phyloP scores from a whole-genome alignment of 2,888 invertebrate species.

The Drosophila monieri region DNA sequence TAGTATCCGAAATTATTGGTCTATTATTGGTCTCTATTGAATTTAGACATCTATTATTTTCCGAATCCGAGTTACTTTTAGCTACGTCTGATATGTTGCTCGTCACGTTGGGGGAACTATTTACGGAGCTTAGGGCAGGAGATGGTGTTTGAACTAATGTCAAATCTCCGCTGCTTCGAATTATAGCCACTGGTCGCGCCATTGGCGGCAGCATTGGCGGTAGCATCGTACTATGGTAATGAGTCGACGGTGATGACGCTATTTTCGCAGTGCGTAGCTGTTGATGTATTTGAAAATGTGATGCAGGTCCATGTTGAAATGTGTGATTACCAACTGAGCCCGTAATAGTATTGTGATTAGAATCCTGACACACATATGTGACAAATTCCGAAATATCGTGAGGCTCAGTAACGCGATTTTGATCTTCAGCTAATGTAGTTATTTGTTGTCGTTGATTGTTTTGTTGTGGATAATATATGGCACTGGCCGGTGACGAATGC shows the following conservation, averaged over 20 bases:
- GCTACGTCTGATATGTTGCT: constrained; percentile 62
- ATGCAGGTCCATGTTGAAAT: constrained; percentile 58
- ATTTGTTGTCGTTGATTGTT: constrained; percentile 72
- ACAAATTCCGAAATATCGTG: constrained; percentile 98
- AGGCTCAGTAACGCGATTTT: constrained; percentile 83
- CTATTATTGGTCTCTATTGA: constrained; percentile 55
- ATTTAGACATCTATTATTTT: constrained; percentile 37
- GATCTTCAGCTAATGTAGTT: constrained; percentile 58
- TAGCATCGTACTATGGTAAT: constrained; percentile 91
- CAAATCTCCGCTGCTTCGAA: constrained; percentile 92
- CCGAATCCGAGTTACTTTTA: constrained; percentile 47
- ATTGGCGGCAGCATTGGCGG: constrained; percentile 98
- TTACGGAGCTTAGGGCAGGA: constrained; percentile 86
- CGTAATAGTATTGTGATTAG: constrained; percentile 85
- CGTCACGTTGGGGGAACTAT: constrained; percentile 82
- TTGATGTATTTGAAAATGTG: constrained; percentile 63
- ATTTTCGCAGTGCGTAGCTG: constrained; percentile 55
- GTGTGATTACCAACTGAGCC: constrained; percentile 47
- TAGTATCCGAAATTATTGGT: constrained; percentile 50
- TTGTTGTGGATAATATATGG: constrained; percentile 85
- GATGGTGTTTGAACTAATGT: constrained; percentile 87
- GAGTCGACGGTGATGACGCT: constrained; percentile 47
- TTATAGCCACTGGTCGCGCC: constrained; percentile 98
- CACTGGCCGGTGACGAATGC: constrained; percentile 85
- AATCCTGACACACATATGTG: constrained; percentile 98